phyloP scores from a whole-genome alignment of 2,888 invertebrate species.

The Brassicogethes aeneus region DNA sequence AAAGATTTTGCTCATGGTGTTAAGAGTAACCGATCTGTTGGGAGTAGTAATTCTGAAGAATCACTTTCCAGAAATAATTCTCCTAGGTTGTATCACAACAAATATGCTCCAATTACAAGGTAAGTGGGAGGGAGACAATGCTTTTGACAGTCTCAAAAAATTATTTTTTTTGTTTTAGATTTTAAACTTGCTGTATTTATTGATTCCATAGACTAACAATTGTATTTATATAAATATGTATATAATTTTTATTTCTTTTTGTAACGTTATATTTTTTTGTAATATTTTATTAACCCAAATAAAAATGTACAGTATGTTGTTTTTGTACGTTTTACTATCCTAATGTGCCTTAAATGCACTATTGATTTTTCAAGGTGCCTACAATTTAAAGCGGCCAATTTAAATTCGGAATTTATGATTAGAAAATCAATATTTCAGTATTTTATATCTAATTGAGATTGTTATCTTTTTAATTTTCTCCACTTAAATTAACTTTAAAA shows the following conservation, averaged over 20 bases:
- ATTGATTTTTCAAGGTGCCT: too few relatives aligned
- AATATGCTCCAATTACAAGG: slow-evolving; percentile 27
- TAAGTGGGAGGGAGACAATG: slow-evolving; percentile 14
- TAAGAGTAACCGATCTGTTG: slow-evolving; percentile 41
- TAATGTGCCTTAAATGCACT: too few relatives aligned
- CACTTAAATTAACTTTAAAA: too few relatives aligned
- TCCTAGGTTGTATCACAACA: slow-evolving; percentile 26
- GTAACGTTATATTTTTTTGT: neutral
- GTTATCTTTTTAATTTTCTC: too few relatives aligned
- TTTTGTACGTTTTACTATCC: too few relatives aligned
- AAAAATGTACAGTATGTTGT: too few relatives aligned
- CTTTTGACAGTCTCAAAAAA: slow-evolving; percentile 1
- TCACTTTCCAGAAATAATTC: slow-evolving; percentile 33
- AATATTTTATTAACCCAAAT: neutral
- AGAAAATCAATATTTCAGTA: too few relatives aligned
- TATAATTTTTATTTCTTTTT: neutral
- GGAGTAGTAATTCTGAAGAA: slow-evolving; percentile 47
- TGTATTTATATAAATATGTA: slow-evolving; percentile 1
- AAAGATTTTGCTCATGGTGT: slow-evolving; percentile 65
- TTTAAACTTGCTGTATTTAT: neutral
- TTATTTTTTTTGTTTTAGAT: neutral
- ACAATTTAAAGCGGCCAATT: too few relatives aligned
- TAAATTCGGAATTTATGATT: too few relatives aligned
- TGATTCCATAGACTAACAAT: neutral
- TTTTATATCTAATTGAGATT: too few relatives aligned